These are phyloP conservation scores for Nothoprocta perdicaria DNA, from an alignment of 2,113 vertebrate genomes.

Conservation along the genomic window DNA sequence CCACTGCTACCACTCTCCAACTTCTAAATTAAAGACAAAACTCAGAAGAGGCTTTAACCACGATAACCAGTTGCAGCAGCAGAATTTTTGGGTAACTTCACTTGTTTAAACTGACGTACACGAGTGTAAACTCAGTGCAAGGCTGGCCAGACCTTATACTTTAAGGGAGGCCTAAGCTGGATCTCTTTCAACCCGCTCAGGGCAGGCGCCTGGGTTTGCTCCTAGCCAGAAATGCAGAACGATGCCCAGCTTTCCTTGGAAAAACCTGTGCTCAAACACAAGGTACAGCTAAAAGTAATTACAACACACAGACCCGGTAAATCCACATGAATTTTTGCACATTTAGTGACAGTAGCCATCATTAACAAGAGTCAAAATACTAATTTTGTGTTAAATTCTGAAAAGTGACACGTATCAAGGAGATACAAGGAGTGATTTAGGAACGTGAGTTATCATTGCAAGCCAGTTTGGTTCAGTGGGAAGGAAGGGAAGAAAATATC, in stretches of 20 bases:
- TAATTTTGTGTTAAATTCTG: background rate
- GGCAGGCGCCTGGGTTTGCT: background rate
- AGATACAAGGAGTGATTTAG: constrained; percentile 26
- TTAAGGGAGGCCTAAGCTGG: background rate
- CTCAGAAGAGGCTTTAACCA: background rate
- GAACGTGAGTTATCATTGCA: constrained; percentile 8
- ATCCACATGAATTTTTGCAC: background rate
- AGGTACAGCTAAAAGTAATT: background rate
- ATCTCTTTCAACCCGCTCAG: background rate
- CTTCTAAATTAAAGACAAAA: background rate
- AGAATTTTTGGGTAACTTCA: background rate
- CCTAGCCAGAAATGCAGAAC: background rate
- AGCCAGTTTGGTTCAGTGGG: background rate
- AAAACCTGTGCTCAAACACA: background rate
- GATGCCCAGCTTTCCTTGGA: background rate
- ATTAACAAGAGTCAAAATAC: background rate
- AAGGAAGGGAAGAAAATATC: background rate
- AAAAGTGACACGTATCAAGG: background rate
- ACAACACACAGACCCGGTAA: background rate
- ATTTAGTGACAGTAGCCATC: background rate
- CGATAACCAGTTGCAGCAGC: background rate
- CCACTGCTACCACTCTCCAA: background rate
- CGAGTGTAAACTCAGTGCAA: background rate
- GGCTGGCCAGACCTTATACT: background rate
- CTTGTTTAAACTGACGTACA: background rate